These are phyloP conservation scores for Peromyscus melanophrys DNA, from an alignment of 2,797 vertebrate genomes.

Conservation along the genomic window DNA sequence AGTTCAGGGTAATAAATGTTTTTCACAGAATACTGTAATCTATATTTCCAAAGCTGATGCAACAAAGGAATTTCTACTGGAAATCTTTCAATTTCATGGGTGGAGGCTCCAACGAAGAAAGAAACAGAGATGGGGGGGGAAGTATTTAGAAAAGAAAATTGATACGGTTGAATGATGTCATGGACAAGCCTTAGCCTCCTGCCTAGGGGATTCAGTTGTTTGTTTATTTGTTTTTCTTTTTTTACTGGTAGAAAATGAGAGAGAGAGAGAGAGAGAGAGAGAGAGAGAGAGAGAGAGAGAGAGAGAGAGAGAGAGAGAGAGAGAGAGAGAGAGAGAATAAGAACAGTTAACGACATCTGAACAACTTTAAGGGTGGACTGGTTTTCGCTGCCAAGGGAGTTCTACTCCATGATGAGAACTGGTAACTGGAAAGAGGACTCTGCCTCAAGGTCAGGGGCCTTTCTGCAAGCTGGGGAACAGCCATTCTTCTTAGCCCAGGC, in stretches of 20 bases:
- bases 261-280: neutral
- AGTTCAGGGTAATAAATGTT: slow-evolving; percentile 92
- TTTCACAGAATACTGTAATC: slow-evolving; percentile 92
- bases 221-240: neutral
- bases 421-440: slow-evolving; percentile 48
- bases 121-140: slow-evolving; percentile 56
- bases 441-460: neutral
- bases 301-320: neutral
- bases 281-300: slow-evolving; percentile 48
- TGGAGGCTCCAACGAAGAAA: slow-evolving; percentile 83
- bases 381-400: slow-evolving; percentile 58
- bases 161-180: slow-evolving; percentile 80
- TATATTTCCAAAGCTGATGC: slow-evolving; percentile 92
- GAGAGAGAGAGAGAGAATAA: slow-evolving; percentile 45
- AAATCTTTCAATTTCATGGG: slow-evolving; percentile 92
- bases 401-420: slow-evolving; percentile 1
- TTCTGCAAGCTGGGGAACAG: neutral
- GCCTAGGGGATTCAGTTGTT: slow-evolving; percentile 64
- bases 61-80: slow-evolving; percentile 90
- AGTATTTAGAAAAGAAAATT: slow-evolving; percentile 84
- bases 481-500: neutral
- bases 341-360: slow-evolving; percentile 37
- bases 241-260: slow-evolving; percentile 60
- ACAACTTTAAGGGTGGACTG: neutral
- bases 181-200: slow-evolving; percentile 83